A percentile compares a stretch with the other conserved stretches of the same genome.
phyloP scores from a whole-genome alignment of 2,797 vertebrate genomes.

The Gorsachius magnificus region DNA sequence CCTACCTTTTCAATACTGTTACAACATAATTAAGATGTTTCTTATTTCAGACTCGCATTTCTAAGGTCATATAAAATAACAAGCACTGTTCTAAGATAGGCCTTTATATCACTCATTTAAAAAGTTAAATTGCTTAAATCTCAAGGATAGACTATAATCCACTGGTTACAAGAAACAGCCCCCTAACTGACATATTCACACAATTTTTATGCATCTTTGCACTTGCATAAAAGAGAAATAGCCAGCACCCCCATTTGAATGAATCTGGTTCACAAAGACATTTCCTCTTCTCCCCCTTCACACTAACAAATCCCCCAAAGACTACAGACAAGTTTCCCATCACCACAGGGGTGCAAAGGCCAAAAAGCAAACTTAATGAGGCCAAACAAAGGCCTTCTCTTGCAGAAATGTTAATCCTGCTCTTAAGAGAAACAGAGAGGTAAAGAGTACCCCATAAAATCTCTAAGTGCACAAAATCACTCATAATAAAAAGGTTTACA shows the following conservation, averaged over 20 bases:
- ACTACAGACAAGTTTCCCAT: conserved; percentile 15
- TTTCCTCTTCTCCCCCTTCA: conserved; percentile 31
- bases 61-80: neutral
- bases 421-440: conserved; percentile 11
- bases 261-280: conserved; percentile 29
- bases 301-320: conserved; percentile 43
- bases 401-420: conserved; percentile 20
- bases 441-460: neutral
- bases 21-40: neutral
- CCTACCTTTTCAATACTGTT: neutral
- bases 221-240: conserved; percentile 26
- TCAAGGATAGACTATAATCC: neutral
- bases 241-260: neutral
- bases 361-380: conserved; percentile 69
- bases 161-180: neutral
- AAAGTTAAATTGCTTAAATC: neutral
- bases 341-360: conserved; percentile 54
- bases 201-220: conserved; percentile 27
- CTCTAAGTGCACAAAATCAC: neutral
- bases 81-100: neutral
- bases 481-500: conserved; percentile 16
- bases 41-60: neutral
- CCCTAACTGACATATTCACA: conserved; percentile 20
- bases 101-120: neutral
- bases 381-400: conserved; percentile 2